Evolutionary conservation across 2,888 invertebrate genomes (phyloP).

Genomic region (Drosophila mulleri): DNA sequence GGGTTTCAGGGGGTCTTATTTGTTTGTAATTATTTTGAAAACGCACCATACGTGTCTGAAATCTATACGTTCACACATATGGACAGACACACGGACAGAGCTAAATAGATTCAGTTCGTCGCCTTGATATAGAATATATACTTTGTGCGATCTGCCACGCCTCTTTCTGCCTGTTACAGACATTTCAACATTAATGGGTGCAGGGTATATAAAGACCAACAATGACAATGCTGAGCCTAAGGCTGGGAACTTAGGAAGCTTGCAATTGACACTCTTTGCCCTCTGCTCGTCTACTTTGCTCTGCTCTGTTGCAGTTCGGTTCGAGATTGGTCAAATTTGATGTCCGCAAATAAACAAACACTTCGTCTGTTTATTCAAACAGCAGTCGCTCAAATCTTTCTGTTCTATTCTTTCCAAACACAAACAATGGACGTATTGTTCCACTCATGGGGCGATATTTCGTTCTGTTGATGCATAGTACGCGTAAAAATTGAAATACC

Average conservation of each 20-base stretch:
- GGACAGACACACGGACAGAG: no score
- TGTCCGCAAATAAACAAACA: conserved; percentile 44
- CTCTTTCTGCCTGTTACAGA: no score
- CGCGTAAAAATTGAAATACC: conserved; percentile 10
- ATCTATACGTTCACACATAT: no score
- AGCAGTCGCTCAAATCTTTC: conserved; percentile 28
- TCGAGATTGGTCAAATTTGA: conserved; percentile 3
- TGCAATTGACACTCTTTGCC: conserved; percentile 9
- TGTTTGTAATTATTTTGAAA: no score
- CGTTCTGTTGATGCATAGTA: background rate
- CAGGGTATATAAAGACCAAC: no score
- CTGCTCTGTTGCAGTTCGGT: background rate
- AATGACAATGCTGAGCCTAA: conserved; percentile 17
- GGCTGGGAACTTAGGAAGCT: background rate
- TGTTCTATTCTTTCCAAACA: conserved; percentile 1
- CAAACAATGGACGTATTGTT: conserved; percentile 51
- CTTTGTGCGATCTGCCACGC: no score
- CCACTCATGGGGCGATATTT: background rate
- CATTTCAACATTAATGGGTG: no score
- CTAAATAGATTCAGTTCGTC: no score
- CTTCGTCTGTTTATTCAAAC: conserved; percentile 45
- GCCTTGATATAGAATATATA: no score
- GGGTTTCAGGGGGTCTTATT: no score
- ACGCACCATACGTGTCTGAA: no score
- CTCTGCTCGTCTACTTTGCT: conserved; percentile 5